Percentiles rank a stretch among this genome's conserved stretches.
Conservation (phyloP, 2,113 vertebrate genomes). For the Rhombomys opimus region DNA sequence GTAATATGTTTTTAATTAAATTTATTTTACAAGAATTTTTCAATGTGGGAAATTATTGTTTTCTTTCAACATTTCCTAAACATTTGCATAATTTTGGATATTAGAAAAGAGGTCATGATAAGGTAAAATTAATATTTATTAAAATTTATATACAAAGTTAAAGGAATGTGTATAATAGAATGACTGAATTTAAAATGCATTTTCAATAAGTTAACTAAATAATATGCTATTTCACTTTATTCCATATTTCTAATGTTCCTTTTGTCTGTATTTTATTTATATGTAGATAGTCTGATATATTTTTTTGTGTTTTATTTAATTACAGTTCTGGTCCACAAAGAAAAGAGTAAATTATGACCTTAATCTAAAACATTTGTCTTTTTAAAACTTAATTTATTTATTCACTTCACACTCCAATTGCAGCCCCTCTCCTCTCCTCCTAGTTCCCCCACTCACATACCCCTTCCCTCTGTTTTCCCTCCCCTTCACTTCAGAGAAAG, state of each 20-base stretch:
- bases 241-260: neutral
- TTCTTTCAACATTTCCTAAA: neutral
- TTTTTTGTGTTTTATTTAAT: conserved; percentile 55
- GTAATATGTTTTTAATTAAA: neutral
- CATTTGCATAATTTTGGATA: neutral
- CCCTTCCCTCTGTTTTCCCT: no score
- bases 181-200: neutral
- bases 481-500: no score
- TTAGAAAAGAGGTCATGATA: neutral
- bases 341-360: conserved; percentile 55
- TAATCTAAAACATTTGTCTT: conserved; percentile 75
- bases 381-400: no score
- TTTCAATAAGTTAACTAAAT: neutral
- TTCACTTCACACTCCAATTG: no score
- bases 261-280: neutral
- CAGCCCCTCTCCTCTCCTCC: no score
- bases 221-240: neutral
- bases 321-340: neutral
- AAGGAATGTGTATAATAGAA: neutral
- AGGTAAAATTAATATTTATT: neutral
- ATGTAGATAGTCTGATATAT: neutral
- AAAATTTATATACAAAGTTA: neutral
- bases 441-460: no score
- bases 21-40: neutral
- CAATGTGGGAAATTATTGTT: neutral